Percentiles rank a stretch among this genome's conserved stretches.
Evolutionary conservation across 1,140 invertebrate species (phyloP).

Genomic region (Meloidogyne floridensis): DNA sequence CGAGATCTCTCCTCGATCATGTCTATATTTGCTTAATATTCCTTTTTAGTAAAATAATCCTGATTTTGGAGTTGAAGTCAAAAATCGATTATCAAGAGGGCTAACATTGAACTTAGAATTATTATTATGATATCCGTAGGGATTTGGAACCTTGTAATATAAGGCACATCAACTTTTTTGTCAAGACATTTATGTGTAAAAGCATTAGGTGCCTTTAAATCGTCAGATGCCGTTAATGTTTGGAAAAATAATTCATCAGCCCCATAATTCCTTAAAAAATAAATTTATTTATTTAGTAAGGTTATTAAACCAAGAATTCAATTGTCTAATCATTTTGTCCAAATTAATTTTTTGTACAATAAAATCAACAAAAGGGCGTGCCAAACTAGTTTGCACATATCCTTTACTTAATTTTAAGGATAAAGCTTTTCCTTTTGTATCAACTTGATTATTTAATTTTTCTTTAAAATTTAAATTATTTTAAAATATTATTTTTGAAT

Average conservation of each 20-base stretch:
- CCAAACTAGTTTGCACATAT: slow-evolving; percentile 27
- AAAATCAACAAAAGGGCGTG: slow-evolving; percentile 25
- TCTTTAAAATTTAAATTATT: slow-evolving; percentile 17
- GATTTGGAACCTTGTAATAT: slow-evolving; percentile 28
- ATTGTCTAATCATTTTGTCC: not conserved
- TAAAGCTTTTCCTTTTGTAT: slow-evolving; percentile 1
- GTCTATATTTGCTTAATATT: too few relatives aligned
- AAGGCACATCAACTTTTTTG: slow-evolving; percentile 12
- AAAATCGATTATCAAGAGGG: too few relatives aligned
- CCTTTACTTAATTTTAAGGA: slow-evolving; percentile 27
- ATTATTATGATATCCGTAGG: too few relatives aligned
- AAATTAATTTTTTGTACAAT: slow-evolving; percentile 31
- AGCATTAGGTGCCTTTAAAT: slow-evolving; percentile 24
- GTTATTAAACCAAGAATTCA: slow-evolving; percentile 8
- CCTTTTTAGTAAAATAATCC: too few relatives aligned
- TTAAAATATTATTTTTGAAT: not conserved
- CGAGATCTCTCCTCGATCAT: too few relatives aligned
- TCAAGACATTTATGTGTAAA: slow-evolving; percentile 33
- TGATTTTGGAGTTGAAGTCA: too few relatives aligned
- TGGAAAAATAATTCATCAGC: slow-evolving; percentile 32
- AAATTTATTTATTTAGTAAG: too few relatives aligned
- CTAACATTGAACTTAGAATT: too few relatives aligned
- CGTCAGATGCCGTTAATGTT: slow-evolving; percentile 26
- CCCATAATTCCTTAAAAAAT: not conserved
- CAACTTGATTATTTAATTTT: slow-evolving; percentile 6